These are phyloP conservation scores for Labeo calbasu DNA, from an alignment of 2,797 vertebrate genomes.

Conservation along the genomic window DNA sequence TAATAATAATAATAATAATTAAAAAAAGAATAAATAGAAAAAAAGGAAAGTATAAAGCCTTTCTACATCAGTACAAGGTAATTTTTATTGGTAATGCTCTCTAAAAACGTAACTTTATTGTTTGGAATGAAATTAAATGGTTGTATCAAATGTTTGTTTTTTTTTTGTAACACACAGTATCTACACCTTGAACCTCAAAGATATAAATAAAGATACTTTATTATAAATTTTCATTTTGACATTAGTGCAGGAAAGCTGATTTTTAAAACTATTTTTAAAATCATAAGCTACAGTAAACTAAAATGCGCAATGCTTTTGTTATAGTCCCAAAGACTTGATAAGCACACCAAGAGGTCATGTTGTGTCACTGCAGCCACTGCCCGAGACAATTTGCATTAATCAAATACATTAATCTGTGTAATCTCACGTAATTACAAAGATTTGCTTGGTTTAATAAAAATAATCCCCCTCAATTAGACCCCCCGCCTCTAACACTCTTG, in stretches of 20 bases:
- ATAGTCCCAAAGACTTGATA: constrained; percentile 51
- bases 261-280: neutral
- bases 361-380: constrained; percentile 65
- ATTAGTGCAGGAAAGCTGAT: neutral
- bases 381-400: constrained; percentile 62
- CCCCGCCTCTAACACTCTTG: constrained; percentile 75
- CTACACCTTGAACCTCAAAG: neutral
- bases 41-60: too few species aligned
- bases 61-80: too few species aligned
- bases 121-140: neutral
- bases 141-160: neutral
- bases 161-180: neutral
- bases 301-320: neutral
- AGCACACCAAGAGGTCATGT: constrained; percentile 66
- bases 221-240: neutral
- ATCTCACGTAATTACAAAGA: constrained; percentile 82
- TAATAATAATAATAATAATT: neutral
- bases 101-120: neutral
- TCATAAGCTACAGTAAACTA: neutral
- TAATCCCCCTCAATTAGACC: constrained; percentile 76
- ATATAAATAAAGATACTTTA: neutral
- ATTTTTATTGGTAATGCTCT: neutral
- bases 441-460: constrained; percentile 80
- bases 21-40: too few species aligned
- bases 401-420: constrained; percentile 75